These are phyloP conservation scores for Styela clava DNA, from an alignment of 23 tunicate genomes.

Conservation along the genomic window DNA sequence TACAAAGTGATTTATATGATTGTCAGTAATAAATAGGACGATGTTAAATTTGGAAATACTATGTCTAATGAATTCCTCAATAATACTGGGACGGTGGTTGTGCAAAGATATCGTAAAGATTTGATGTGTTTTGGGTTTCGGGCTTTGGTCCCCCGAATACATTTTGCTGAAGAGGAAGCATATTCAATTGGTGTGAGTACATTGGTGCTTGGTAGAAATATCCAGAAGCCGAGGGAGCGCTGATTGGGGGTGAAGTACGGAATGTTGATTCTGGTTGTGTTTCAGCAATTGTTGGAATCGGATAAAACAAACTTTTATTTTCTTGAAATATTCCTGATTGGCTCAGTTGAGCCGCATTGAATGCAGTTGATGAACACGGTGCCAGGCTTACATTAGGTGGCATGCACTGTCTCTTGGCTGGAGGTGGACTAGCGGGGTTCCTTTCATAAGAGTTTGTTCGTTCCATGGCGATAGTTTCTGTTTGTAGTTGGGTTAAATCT, in stretches of 20 bases:
- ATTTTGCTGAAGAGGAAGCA: neutral
- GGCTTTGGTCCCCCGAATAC: neutral
- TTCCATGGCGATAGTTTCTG: neutral
- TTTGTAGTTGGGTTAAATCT: neutral
- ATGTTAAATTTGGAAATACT: no score
- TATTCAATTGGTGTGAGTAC: neutral
- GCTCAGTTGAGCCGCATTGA: neutral
- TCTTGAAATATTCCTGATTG: neutral
- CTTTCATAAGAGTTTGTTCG: neutral
- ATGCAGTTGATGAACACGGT: neutral
- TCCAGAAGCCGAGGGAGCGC: neutral
- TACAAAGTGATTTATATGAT: neutral
- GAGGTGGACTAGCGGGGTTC: neutral
- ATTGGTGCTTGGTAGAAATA: neutral
- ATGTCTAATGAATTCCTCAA: neutral
- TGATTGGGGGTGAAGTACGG: neutral
- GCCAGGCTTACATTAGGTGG: neutral
- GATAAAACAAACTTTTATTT: neutral
- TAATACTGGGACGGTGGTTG: neutral
- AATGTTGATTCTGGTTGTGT: neutral
- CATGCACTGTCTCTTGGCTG: neutral
- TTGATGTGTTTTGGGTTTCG: neutral
- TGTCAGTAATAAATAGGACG: neutral
- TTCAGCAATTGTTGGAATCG: neutral
- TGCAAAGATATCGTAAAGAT: neutral